Evolutionary conservation across 1,140 invertebrate species (phyloP), one percentile per base, ranked within the genome.

Genomic region (Anthonomus grandis): DNA sequence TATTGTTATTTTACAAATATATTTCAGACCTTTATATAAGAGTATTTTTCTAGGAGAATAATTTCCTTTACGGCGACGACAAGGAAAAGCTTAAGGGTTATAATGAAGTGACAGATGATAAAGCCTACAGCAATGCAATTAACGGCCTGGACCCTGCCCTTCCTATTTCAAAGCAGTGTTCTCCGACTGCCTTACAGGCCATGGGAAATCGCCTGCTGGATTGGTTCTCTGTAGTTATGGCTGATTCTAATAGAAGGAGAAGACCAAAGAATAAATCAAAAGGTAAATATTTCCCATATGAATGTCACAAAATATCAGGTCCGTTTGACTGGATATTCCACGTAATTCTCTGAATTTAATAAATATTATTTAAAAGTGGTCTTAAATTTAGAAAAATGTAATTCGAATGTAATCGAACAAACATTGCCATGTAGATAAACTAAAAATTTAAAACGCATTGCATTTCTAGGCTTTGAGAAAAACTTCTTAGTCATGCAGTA

Each of bases 181-280:
- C 70, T 13, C 75, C 81, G 21, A 78, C 83, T 49, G 86, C 89
- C 39, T 77, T 92, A 57, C 87, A 91, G 60, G 83, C 86, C 15
- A 93, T 94, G 86, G 91, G 91, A 6, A 87, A 93, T 76, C 82
- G 92, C 3, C 76, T 95, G 48, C 75, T 95, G n/a, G 91, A 95
- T 76, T 95, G 92, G 92, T 95, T 95, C 74, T 90, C 89, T 2
- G 90, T 95, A 45, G 85, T 94, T 36, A 93, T 93, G 89, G 83
- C 86, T 25, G 89, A 93, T 66, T 78, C 80, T n/a, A 78, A 78
- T 47, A 81, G 81, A 65, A 74, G 81, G 50, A 74, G 78, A 42
- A 74, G 78, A 54, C 75, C 76, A 18, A 78, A 78, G 60, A 74
- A 72, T 42, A 82, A 84, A 67, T 75, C 77, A 12, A 85, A 83